phyloP scores from a whole-genome alignment of 2,797 vertebrate genomes.

The Synanceia verrucosa region DNA sequence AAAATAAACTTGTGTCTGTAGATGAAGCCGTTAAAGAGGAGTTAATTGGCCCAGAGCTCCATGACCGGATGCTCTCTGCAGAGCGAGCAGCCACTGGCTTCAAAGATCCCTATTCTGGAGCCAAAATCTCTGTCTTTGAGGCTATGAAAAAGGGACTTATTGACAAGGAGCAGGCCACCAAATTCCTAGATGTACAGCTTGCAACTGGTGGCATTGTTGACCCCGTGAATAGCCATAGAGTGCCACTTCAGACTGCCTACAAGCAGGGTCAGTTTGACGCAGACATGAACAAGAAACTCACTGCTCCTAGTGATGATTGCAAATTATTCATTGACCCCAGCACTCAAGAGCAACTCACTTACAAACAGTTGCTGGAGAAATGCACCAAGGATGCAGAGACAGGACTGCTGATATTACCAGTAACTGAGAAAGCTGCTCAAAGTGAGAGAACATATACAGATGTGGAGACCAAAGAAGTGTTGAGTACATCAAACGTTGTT shows the following conservation, averaged over 20 bases:
- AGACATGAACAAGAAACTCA: constrained; percentile 82
- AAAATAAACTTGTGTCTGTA: constrained; percentile 83
- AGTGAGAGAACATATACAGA: constrained; percentile 85
- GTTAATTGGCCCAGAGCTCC: constrained; percentile 85
- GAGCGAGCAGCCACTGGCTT: constrained; percentile 86
- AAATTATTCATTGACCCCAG: constrained; percentile 85
- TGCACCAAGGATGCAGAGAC: constrained; percentile 83
- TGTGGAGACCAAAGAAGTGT: constrained; percentile 86
- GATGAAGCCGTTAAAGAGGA: constrained; percentile 84
- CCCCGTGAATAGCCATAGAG: constrained; percentile 83
- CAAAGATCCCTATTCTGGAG: constrained; percentile 85
- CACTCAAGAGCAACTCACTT: constrained; percentile 83
- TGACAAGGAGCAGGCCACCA: constrained; percentile 81
- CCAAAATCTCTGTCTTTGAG: constrained; percentile 83
- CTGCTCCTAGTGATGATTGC: constrained; percentile 77
- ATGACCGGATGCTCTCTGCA: constrained; percentile 83
- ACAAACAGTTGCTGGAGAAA: constrained; percentile 78
- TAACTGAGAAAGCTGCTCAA: constrained; percentile 85
- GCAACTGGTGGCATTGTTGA: constrained; percentile 87
- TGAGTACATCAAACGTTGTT: constrained; percentile 86
- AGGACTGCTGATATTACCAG: constrained; percentile 81
- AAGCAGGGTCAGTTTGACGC: constrained; percentile 85
- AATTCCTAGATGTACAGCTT: constrained; percentile 85
- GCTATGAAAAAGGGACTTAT: constrained; percentile 87
- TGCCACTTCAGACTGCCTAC: constrained; percentile 83